Evolutionary conservation across 2,113 vertebrate genomes (phyloP).

Genomic region (Silurus asotus): DNA sequence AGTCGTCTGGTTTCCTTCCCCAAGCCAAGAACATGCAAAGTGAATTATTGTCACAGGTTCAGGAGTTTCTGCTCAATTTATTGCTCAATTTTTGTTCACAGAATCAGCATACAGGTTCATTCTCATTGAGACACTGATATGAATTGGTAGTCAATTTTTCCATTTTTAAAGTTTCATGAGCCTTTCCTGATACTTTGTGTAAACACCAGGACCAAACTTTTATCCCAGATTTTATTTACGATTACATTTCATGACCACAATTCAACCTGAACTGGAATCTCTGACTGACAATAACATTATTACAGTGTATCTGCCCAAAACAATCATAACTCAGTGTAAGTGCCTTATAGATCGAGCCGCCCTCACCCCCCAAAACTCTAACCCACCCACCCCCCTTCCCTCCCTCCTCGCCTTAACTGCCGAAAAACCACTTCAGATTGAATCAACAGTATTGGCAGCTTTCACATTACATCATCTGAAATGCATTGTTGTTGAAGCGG

Average conservation of each 20-base stretch:
- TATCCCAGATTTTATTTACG: neutral
- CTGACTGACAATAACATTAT: slow-evolving; percentile 52
- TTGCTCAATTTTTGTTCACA: too few species aligned
- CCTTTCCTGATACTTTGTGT: too few species aligned
- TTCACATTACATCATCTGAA: slow-evolving; percentile 72
- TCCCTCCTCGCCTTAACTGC: slow-evolving; percentile 40
- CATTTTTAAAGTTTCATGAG: too few species aligned
- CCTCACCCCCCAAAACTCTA: neutral
- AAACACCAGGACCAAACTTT: too few species aligned
- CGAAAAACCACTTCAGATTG: slow-evolving; percentile 67
- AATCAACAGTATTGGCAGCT: slow-evolving; percentile 75
- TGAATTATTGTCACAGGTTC: neutral
- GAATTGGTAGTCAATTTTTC: too few species aligned
- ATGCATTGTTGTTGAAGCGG: slow-evolving; percentile 65
- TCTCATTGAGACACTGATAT: too few species aligned
- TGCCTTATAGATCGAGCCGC: slow-evolving; percentile 47
- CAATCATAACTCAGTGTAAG: slow-evolving; percentile 54
- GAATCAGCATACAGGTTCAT: too few species aligned
- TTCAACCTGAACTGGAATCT: slow-evolving; percentile 55
- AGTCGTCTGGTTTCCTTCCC: neutral
- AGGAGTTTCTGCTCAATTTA: too few species aligned
- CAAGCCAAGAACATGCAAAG: neutral
- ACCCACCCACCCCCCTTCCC: neutral
- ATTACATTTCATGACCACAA: slow-evolving; percentile 27
- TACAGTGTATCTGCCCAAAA: slow-evolving; percentile 42